Percentiles rank a stretch among this genome's conserved stretches.
Conservation (phyloP, 2,888 invertebrate species). For the Drosophila austrosaltans region DNA sequence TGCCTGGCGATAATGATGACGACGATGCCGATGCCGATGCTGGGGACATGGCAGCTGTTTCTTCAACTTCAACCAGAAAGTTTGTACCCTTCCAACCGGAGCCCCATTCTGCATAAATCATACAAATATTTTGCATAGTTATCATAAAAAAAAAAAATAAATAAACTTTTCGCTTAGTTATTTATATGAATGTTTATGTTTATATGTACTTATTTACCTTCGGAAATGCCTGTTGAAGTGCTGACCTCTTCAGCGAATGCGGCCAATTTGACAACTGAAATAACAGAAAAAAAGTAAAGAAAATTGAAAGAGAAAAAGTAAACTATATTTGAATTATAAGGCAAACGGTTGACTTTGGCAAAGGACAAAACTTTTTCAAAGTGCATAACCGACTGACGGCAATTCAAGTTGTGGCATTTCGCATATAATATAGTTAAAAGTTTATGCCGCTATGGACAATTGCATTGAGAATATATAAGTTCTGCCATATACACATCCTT, state of each 20-base stretch:
- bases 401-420: constrained; percentile 10
- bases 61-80: constrained; percentile 83
- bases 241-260: constrained; percentile 73
- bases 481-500: too few species aligned
- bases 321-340: constrained; percentile 14
- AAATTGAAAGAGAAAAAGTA: background rate
- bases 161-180: constrained; percentile 1
- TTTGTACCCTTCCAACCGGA: constrained; percentile 82
- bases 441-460: background rate
- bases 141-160: too few species aligned
- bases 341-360: constrained; percentile 25
- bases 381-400: background rate
- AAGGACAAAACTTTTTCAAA: constrained; percentile 5
- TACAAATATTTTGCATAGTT: background rate
- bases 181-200: background rate
- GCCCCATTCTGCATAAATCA: constrained; percentile 81
- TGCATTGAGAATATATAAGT: too few species aligned
- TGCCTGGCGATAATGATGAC: constrained; percentile 34
- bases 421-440: background rate
- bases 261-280: constrained; percentile 80
- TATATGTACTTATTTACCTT: constrained; percentile 67
- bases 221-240: constrained; percentile 79
- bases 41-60: constrained; percentile 73
- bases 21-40: constrained; percentile 50
- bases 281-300: background rate